phyloP scores from a whole-genome alignment of 2,797 vertebrate genomes.

The Darevskia mixta region DNA sequence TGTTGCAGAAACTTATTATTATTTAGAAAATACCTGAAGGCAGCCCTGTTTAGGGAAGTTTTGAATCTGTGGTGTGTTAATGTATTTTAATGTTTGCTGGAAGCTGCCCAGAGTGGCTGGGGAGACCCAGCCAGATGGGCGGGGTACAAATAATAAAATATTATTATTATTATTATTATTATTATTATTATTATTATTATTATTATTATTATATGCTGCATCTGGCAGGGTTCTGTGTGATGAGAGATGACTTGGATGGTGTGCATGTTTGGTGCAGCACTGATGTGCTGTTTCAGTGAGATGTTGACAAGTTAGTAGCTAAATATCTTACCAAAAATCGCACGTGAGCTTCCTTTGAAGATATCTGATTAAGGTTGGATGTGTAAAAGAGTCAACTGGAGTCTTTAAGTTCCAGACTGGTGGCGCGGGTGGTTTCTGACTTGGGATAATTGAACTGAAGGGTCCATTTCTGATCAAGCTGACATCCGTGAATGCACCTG shows the following conservation, averaged over 20 bases:
- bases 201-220: no score
- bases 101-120: no score
- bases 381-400: not conserved
- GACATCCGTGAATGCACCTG: not conserved
- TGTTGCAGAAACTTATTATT: not conserved
- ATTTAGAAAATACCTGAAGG: no score
- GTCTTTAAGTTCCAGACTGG: not conserved
- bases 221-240: not conserved
- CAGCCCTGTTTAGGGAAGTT: no score
- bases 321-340: not conserved
- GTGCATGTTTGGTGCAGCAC: not conserved
- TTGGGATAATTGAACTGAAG: not conserved
- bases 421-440: not conserved
- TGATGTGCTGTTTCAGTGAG: not conserved
- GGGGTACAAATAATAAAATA: no score
- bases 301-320: not conserved
- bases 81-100: no score
- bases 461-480: not conserved
- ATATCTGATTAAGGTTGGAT: not conserved
- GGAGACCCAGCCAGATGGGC: no score
- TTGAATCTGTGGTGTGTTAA: no score
- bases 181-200: no score
- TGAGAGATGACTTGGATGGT: no score
- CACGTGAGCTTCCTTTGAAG: not conserved
- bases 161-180: no score